phyloP scores from a whole-genome alignment of 2,113 vertebrate species.

The Pogonocichla stellata region DNA sequence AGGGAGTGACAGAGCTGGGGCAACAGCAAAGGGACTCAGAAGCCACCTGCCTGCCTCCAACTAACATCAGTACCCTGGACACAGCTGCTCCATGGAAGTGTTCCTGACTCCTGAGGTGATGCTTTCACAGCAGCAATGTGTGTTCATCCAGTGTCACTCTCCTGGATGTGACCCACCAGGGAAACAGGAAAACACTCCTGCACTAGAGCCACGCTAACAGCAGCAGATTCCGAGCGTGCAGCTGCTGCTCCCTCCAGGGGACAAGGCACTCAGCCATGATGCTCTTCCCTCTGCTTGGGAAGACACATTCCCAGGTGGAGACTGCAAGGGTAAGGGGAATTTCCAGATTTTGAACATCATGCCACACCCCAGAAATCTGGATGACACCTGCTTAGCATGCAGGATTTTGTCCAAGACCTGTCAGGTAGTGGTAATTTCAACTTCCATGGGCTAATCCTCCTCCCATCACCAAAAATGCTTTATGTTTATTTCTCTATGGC shows the following conservation, averaged over 20 bases:
- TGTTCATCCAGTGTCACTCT: background rate
- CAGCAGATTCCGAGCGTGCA: background rate
- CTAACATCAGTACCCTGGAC: background rate
- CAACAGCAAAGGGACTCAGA: background rate
- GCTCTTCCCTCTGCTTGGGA: background rate
- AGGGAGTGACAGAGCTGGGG: background rate
- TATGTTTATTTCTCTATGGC: background rate
- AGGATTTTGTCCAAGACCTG: background rate
- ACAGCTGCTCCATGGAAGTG: background rate
- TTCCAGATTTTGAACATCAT: background rate
- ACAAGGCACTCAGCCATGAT: background rate
- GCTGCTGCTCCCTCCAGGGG: background rate
- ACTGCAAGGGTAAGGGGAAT: background rate
- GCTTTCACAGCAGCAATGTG: background rate
- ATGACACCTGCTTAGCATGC: background rate
- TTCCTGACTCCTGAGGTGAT: background rate
- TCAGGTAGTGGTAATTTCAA: background rate
- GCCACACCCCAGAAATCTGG: background rate
- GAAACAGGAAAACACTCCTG: background rate
- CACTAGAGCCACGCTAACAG: background rate
- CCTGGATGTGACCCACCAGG: background rate
- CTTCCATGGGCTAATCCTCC: background rate
- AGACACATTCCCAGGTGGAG: background rate
- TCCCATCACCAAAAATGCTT: background rate
- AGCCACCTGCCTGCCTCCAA: background rate